phyloP scores from a whole-genome alignment of 2,797 vertebrate species.

The Vipera ursinii region DNA sequence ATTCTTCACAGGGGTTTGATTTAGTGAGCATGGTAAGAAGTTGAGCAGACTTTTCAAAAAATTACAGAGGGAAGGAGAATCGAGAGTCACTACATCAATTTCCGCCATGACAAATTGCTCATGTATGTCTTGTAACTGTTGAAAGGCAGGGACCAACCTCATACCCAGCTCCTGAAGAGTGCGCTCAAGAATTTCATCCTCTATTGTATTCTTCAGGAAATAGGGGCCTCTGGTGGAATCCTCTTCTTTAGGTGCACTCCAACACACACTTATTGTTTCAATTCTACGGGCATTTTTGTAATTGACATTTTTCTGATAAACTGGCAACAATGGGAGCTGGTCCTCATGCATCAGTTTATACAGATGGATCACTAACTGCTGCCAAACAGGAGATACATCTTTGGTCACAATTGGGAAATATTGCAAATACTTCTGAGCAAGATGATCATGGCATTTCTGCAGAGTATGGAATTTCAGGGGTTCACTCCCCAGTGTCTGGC shows the following conservation, averaged over 20 bases:
- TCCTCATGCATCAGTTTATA: conserved; percentile 68
- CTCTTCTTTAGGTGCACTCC: conserved; percentile 46
- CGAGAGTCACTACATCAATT: conserved; percentile 25
- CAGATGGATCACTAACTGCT: conserved; percentile 71
- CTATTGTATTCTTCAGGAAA: neutral
- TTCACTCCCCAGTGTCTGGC: neutral
- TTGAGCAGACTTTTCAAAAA: conserved; percentile 53
- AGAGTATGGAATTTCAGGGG: rapidly evolving
- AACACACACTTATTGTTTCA: conserved; percentile 21
- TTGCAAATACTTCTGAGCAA: conserved; percentile 53
- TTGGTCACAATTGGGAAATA: conserved; percentile 71
- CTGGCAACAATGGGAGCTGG: conserved; percentile 72
- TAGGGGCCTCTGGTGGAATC: conserved; percentile 51
- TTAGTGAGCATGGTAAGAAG: conserved; percentile 44
- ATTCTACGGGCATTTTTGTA: rapidly evolving
- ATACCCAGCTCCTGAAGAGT: conserved; percentile 58
- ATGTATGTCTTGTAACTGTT: neutral
- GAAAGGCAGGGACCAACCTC: conserved; percentile 53
- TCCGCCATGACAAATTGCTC: conserved; percentile 27
- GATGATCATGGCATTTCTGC: rapidly evolving
- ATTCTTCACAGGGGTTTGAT: conserved; percentile 38
- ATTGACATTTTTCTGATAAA: neutral
- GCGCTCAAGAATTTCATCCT: rapidly evolving
- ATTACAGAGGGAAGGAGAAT: conserved; percentile 31
- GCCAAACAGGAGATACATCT: conserved; percentile 65